Evolutionary conservation across 2,797 vertebrate species (phyloP).

Genomic region (Peromyscus nudipes): DNA sequence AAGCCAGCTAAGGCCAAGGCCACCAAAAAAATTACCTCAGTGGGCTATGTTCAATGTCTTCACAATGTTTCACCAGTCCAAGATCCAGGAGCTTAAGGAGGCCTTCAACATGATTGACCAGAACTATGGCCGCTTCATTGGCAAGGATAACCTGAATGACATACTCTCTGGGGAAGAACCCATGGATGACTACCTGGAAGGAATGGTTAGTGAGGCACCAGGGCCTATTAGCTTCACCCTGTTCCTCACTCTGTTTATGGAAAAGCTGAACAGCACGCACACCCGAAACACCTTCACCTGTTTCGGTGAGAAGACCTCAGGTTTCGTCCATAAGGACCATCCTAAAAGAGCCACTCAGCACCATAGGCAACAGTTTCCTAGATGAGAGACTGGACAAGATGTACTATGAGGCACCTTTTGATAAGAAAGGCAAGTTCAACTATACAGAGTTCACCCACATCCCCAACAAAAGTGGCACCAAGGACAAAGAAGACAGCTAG

Average conservation of each 20-base stretch:
- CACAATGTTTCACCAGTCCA: background rate
- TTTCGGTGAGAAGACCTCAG: background rate
- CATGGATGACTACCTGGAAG: background rate
- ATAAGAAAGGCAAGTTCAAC: background rate
- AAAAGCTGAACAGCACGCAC: background rate
- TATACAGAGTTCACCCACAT: background rate
- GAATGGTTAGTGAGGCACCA: background rate
- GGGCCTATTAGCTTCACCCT: fast-evolving
- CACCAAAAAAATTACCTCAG: background rate
- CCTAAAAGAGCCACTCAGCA: background rate
- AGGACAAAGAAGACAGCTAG: background rate
- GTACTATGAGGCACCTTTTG: too few relatives aligned
- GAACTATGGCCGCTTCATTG: background rate
- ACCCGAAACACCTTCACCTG: background rate
- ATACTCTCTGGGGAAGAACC: background rate
- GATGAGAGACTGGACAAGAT: too few relatives aligned
- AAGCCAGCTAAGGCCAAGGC: background rate
- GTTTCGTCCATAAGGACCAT: background rate
- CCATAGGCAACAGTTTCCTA: background rate
- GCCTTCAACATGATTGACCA: background rate
- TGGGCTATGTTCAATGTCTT: background rate
- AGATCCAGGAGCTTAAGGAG: background rate
- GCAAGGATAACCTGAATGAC: background rate
- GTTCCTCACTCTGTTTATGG: background rate
- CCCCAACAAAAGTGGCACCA: background rate